Evolutionary conservation across 1,140 invertebrate species (phyloP).

Genomic region (Scaptomyza hsui): DNA sequence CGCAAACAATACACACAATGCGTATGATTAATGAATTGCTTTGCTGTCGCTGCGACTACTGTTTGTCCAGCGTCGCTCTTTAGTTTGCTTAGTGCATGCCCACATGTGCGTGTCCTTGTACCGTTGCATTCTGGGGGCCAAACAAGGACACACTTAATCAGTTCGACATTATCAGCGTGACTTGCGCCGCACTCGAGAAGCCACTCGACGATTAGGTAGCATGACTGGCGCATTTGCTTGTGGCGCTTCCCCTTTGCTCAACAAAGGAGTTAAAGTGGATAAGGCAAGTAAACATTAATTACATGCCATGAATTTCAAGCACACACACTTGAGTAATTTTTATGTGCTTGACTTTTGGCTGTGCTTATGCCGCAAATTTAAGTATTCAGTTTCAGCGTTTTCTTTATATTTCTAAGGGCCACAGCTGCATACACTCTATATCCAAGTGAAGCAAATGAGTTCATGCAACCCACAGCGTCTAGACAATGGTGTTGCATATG

Average conservation of each 20-base stretch:
- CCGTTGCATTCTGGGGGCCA: constrained; percentile 13
- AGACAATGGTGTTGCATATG: constrained; percentile 34
- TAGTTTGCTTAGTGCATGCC: constrained; percentile 23
- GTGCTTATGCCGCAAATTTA: constrained; percentile 1
- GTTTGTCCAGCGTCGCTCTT: background rate
- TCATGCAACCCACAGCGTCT: constrained; percentile 52
- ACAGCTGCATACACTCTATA: too few relatives aligned
- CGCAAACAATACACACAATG: background rate
- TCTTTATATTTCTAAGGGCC: too few relatives aligned
- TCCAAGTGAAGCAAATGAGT: constrained; percentile 23
- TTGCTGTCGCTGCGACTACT: background rate
- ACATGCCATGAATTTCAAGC: constrained; percentile 18
- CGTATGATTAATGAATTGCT: constrained; percentile 45
- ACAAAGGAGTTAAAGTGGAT: constrained; percentile 15
- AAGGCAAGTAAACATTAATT: constrained; percentile 51
- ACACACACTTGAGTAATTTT: constrained; percentile 28
- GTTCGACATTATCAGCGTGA: constrained; percentile 57
- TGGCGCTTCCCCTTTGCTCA: too few relatives aligned
- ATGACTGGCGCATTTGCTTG: constrained; percentile 39
- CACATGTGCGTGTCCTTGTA: constrained; percentile 12
- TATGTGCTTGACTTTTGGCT: constrained; percentile 26
- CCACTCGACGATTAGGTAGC: constrained; percentile 47
- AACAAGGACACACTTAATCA: constrained; percentile 56
- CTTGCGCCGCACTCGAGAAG: constrained; percentile 39
- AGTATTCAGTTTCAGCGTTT: constrained; percentile 20